These are phyloP conservation scores for Tylochromis polylepis DNA, from an alignment of 2,113 vertebrate species.

Conservation along the genomic window DNA sequence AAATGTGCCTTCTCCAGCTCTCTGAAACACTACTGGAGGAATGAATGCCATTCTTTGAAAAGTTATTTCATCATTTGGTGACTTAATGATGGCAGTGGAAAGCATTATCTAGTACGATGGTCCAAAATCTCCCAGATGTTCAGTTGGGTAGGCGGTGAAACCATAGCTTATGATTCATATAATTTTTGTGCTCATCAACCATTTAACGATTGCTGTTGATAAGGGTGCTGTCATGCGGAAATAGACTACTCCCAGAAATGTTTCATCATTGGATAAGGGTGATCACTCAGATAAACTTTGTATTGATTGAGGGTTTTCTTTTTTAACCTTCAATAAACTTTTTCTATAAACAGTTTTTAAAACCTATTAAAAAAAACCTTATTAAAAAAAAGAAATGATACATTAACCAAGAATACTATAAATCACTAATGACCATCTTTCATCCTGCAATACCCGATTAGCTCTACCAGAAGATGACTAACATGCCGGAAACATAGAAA, in stretches of 20 bases:
- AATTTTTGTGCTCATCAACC: not conserved
- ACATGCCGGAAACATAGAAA: not conserved
- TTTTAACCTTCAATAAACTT: not conserved
- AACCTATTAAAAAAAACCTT: not conserved
- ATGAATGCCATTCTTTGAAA: not conserved
- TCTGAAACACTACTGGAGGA: not conserved
- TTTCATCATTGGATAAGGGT: not conserved
- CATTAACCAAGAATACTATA: not conserved
- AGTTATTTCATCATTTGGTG: too few species aligned
- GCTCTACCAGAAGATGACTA: not conserved
- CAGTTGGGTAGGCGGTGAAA: not conserved
- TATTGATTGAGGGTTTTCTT: accelerated
- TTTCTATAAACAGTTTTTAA: not conserved
- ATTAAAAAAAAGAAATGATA: not conserved
- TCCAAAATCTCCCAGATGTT: not conserved
- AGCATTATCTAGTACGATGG: not conserved
- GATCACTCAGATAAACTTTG: not conserved
- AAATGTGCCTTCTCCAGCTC: not conserved
- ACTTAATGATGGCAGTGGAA: not conserved
- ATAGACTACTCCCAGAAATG: not conserved
- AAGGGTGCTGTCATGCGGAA: not conserved
- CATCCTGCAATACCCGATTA: not conserved
- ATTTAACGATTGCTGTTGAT: not conserved
- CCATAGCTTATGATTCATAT: not conserved
- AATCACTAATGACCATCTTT: not conserved